phyloP scores from a whole-genome alignment of 2,797 vertebrate genomes.

The Phyllotis vaccarum region DNA sequence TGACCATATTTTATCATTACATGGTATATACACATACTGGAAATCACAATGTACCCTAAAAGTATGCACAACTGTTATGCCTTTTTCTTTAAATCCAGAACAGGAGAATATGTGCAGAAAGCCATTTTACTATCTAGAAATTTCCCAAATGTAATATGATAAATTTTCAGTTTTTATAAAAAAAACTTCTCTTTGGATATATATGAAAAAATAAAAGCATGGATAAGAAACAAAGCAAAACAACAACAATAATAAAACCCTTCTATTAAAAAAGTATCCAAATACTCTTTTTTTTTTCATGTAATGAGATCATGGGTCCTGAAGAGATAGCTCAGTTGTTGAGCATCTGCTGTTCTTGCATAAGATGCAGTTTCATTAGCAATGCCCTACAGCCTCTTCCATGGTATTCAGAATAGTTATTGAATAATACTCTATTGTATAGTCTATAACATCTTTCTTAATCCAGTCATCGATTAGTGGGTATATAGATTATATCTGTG shows the following conservation, averaged over 20 bases:
- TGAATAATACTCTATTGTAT: too few species aligned
- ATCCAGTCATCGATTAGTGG: too few species aligned
- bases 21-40: neutral
- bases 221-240: neutral
- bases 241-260: neutral
- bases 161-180: conserved; percentile 37
- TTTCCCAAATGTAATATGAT: conserved; percentile 39
- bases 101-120: neutral
- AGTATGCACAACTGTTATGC: neutral
- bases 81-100: too few species aligned
- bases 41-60: neutral
- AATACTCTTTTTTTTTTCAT: too few species aligned
- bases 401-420: too few species aligned
- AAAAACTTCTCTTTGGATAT: conserved; percentile 7
- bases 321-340: too few species aligned
- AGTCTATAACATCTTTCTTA: too few species aligned
- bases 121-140: conserved; percentile 29
- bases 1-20: neutral
- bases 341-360: too few species aligned
- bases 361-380: too few species aligned
- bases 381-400: too few species aligned
- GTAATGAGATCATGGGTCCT: too few species aligned
- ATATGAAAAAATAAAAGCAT: neutral
- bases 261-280: neutral
- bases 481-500: too few species aligned